Conservation (phyloP, 2,797 vertebrate genomes). For the Halcyon smyrnensis region DNA sequence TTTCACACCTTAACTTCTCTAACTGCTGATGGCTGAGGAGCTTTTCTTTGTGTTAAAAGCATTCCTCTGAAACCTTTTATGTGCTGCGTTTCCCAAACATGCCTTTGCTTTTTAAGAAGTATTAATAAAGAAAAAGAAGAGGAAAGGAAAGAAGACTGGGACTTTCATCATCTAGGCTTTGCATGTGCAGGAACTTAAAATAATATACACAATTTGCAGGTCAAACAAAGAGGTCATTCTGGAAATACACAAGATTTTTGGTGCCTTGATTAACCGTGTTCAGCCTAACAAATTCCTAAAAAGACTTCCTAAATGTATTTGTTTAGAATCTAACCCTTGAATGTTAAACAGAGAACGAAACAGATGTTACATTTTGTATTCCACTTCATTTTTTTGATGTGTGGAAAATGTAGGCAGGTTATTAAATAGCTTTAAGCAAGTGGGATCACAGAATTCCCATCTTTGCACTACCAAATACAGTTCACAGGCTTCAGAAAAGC, state of each 20-base stretch:
- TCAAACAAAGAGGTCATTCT: constrained; percentile 61
- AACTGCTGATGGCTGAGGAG: background rate
- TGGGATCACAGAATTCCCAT: constrained; percentile 41
- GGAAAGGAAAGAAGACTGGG: background rate
- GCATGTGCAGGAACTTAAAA: constrained; percentile 60
- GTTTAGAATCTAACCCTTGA: constrained; percentile 37
- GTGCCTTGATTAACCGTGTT: constrained; percentile 63
- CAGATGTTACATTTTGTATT: constrained; percentile 65
- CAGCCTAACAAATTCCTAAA: constrained; percentile 57
- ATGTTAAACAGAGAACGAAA: constrained; percentile 55
- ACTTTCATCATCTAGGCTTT: constrained; percentile 31
- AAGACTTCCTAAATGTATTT: constrained; percentile 64
- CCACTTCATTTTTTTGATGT: constrained; percentile 63
- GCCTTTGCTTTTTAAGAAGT: background rate
- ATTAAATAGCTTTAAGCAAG: constrained; percentile 42
- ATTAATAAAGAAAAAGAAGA: background rate
- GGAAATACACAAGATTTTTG: constrained; percentile 53
- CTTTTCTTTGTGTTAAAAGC: constrained; percentile 2
- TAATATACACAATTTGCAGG: constrained; percentile 65
- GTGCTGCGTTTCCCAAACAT: background rate
- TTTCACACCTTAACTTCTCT: constrained; percentile 3
- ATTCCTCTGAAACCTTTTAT: background rate
- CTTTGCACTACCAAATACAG: background rate
- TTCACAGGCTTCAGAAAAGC: background rate
- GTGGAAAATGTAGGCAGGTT: constrained; percentile 59